Evolutionary conservation across 1,140 invertebrate genomes (phyloP).

Genomic region (Scylla paramamosain): DNA sequence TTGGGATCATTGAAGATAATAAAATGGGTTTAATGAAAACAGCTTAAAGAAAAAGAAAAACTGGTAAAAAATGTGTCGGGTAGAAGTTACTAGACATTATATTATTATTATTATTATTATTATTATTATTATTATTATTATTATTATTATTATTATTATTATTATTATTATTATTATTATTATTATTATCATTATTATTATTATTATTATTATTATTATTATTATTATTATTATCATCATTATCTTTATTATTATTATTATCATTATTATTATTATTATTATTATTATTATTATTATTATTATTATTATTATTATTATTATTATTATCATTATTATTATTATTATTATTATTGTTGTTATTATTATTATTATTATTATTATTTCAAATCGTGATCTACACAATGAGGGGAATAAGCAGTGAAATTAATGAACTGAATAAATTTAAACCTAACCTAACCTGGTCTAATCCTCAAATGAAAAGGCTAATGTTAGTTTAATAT

Average conservation of each 20-base stretch:
- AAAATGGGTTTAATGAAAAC: too few species aligned
- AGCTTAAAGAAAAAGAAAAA: too few species aligned
- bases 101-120: conserved; percentile 43
- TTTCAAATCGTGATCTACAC: too few species aligned
- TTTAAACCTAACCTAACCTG: too few species aligned
- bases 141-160: conserved; percentile 27
- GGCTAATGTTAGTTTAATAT: too few species aligned
- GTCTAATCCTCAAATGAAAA: too few species aligned
- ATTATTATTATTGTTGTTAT: conserved; percentile 4
- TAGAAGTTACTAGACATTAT: background rate
- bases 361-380: too few species aligned
- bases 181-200: conserved; percentile 6
- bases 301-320: background rate
- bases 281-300: conserved; percentile 29
- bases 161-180: conserved; percentile 29
- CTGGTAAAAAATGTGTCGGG: too few species aligned
- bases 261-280: background rate
- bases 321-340: conserved; percentile 31
- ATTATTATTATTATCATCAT: conserved; percentile 48
- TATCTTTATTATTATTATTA: background rate
- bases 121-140: conserved; percentile 26
- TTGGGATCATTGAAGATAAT: too few species aligned
- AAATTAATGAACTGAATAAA: too few species aligned
- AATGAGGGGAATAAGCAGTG: too few species aligned
- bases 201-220: background rate